phyloP scores from a whole-genome alignment of 2,113 vertebrate genomes.

The Acanthisitta chloris region DNA sequence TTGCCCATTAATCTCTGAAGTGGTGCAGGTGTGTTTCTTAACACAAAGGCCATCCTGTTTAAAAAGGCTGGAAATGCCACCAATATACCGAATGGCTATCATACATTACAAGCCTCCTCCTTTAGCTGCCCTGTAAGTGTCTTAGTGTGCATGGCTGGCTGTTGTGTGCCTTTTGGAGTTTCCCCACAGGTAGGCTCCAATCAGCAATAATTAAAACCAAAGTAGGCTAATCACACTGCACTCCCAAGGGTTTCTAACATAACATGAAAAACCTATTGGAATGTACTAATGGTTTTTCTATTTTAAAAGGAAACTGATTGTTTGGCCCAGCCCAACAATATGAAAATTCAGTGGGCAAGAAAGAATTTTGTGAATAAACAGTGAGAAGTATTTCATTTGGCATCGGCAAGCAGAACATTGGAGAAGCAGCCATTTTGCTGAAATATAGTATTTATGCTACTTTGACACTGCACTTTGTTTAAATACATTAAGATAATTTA shows the following conservation, averaged over 20 bases:
- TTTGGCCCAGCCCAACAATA: constrained; percentile 14
- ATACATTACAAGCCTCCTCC: neutral
- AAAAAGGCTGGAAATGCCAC: neutral
- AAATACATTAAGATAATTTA: constrained; percentile 51
- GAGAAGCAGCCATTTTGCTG: constrained; percentile 38
- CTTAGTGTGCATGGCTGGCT: accelerated
- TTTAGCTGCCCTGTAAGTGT: neutral
- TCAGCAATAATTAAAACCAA: neutral
- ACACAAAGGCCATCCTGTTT: constrained; percentile 9
- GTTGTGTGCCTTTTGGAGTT: neutral
- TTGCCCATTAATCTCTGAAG: constrained; percentile 1
- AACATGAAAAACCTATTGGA: constrained; percentile 14
- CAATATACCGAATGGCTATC: neutral
- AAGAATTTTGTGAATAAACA: constrained; percentile 60
- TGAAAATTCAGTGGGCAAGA: constrained; percentile 47
- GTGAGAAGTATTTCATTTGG: constrained; percentile 54
- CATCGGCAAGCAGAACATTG: neutral
- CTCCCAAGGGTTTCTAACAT: neutral
- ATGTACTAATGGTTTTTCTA: neutral
- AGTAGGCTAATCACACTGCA: neutral
- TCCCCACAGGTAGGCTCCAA: constrained; percentile 15
- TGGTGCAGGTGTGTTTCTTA: constrained; percentile 28
- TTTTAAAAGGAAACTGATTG: constrained; percentile 34
- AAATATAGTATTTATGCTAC: constrained; percentile 53
- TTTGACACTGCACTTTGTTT: constrained; percentile 42